Evolutionary conservation across 1,140 invertebrate species (phyloP), one percentile per base, ranked within the genome.

Genomic region (Adoxophyes honmai): DNA sequence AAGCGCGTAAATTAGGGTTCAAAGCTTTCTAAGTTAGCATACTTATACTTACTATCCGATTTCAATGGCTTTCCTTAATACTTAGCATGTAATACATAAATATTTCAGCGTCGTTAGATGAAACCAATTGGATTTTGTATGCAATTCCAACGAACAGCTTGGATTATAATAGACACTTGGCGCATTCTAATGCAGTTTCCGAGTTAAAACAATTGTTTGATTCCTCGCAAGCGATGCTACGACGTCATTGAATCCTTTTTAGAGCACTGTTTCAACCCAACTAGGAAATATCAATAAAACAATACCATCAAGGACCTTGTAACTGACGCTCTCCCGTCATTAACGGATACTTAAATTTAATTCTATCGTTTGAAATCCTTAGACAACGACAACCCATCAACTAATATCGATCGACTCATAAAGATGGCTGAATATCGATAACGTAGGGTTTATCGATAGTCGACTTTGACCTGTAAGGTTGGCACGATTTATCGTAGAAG

Each of bases 401-500:
- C 57, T 70, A 67, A 44, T 73, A 61, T 60, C 70, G 62, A 80
- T 77, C 73, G 73, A 58, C 62, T 63, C 61, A 75, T 78, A 80
- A 78, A 81, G 79, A 82, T 85, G 66, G 62, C n/a, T n/a, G n/a
- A n/a, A n/a, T n/a, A 57, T 55, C 55, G 78, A 86, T 86, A 85
- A 78, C 73, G 72, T 64, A 57, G 57, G 56, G 42, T 34, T 66
- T 78, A 82, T 82, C 79, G 79, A 79, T 76, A 73, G 16, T 64
- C 62, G 62, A 76, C 21, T 70, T 75, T 81, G 78, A 81, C 77
- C 77, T 59, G 58, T 28, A 54, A 68, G 76, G 73, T 71, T 75
- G 69, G 62, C 61, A 67, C 66, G 70, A 81, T 82, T 78, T 79
- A 74, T 79, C 64, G 64, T 59, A 59, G 66, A 69, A 75, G 14